Conservation (phyloP, 2,797 vertebrate genomes). For the Cirrhinus mrigala region DNA sequence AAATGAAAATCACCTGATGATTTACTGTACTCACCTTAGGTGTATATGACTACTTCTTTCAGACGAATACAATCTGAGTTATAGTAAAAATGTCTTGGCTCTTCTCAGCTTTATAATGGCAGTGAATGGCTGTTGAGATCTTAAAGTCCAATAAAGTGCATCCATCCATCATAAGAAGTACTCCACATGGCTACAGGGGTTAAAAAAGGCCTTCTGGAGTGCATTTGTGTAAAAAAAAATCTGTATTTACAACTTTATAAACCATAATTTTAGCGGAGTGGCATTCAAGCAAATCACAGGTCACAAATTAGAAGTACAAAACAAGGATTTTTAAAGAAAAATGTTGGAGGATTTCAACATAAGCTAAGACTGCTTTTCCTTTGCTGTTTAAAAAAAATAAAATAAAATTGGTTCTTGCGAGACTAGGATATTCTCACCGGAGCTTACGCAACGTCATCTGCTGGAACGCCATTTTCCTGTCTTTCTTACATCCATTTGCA, state of each 20-base stretch:
- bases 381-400: too few species aligned
- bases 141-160: background rate
- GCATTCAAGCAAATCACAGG: too few species aligned
- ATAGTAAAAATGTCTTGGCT: background rate
- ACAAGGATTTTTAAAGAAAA: too few species aligned
- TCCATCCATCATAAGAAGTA: background rate
- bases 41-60: background rate
- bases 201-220: background rate
- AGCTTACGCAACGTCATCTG: too few species aligned
- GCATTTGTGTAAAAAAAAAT: background rate
- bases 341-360: too few species aligned
- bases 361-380: too few species aligned
- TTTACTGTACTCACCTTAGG: background rate
- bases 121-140: background rate
- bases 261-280: too few species aligned
- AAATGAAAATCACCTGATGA: background rate
- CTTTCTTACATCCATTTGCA: background rate
- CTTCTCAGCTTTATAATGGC: background rate
- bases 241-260: background rate
- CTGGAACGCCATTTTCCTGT: too few species aligned
- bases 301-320: too few species aligned
- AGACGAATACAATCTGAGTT: background rate
- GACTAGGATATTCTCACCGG: too few species aligned
- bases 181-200: background rate
- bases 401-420: too few species aligned